Conservation (phyloP, 1,140 invertebrate genomes). For the Drusus annulatus region DNA sequence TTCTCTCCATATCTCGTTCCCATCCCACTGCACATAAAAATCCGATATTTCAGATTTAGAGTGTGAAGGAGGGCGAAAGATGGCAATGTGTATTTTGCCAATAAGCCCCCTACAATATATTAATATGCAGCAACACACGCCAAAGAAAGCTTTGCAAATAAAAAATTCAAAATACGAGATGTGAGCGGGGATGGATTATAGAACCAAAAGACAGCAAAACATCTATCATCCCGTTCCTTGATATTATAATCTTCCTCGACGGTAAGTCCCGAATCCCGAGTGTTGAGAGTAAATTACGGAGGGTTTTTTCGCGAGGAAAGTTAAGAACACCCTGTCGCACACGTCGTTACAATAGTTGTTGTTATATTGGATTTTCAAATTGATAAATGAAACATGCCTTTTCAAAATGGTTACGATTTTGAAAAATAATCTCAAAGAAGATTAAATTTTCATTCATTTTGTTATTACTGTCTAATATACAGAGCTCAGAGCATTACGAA, state of each 20-base stretch:
- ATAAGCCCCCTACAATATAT: slow-evolving; percentile 10
- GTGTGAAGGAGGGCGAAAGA: neutral
- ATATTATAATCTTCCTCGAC: slow-evolving; percentile 26
- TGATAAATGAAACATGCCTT: too few species aligned
- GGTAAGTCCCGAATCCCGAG: neutral
- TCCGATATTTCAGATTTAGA: neutral
- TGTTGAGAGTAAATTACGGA: slow-evolving; percentile 31
- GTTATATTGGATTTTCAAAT: slow-evolving; percentile 8
- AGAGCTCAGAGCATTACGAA: too few species aligned
- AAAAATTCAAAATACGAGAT: slow-evolving; percentile 26
- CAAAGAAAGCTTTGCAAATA: slow-evolving; percentile 33
- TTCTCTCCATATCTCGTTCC: neutral
- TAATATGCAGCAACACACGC: slow-evolving; percentile 37
- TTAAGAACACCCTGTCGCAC: slow-evolving; percentile 31
- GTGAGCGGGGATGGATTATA: slow-evolving; percentile 12
- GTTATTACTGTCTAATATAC: too few species aligned
- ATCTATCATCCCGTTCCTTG: slow-evolving; percentile 14
- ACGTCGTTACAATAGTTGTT: neutral
- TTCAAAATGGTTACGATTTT: too few species aligned
- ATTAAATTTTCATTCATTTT: too few species aligned
- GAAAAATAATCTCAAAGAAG: too few species aligned
- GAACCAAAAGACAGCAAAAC: slow-evolving; percentile 4
- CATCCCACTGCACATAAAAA: neutral
- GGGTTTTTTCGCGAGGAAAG: slow-evolving; percentile 10
- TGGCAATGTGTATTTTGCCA: slow-evolving; percentile 24